phyloP scores from a whole-genome alignment of 2,888 invertebrate genomes.

The Erpobdella octoculata region DNA sequence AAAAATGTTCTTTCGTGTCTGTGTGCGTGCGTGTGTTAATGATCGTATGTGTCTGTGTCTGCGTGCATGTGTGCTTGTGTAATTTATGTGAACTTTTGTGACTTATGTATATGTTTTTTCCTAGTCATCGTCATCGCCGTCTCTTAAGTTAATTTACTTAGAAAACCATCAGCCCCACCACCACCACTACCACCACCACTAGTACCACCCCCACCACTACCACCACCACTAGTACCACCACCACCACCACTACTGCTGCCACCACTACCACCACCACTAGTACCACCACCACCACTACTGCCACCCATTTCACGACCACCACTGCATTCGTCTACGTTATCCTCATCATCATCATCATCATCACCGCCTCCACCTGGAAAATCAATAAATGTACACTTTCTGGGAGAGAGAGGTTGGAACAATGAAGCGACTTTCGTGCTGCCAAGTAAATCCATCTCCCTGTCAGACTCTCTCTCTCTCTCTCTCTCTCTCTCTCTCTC shows the following conservation, averaged over 20 bases:
- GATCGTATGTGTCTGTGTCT: background rate
- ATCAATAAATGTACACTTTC: constrained; percentile 6
- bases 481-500: too few species aligned
- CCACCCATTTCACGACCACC: background rate
- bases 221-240: background rate
- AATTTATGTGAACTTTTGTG: too few species aligned
- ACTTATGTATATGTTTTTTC: too few species aligned
- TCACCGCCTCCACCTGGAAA: constrained; percentile 5
- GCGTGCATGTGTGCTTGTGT: too few species aligned
- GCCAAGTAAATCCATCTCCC: too few species aligned
- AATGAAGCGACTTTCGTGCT: background rate
- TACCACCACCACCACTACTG: background rate
- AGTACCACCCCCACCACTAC: background rate
- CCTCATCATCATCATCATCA: background rate
- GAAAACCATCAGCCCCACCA: background rate
- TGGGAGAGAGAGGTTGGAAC: background rate
- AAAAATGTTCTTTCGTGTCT: background rate
- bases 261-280: background rate
- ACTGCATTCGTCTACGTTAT: background rate
- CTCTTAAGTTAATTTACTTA: too few species aligned
- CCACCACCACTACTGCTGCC: background rate
- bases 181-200: background rate
- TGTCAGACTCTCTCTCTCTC: too few species aligned
- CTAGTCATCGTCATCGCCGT: too few species aligned
- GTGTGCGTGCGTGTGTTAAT: background rate